Base-by-base conservation (phyloP, 2,113 vertebrate species). In the Meleagris gallopavo region DNA sequence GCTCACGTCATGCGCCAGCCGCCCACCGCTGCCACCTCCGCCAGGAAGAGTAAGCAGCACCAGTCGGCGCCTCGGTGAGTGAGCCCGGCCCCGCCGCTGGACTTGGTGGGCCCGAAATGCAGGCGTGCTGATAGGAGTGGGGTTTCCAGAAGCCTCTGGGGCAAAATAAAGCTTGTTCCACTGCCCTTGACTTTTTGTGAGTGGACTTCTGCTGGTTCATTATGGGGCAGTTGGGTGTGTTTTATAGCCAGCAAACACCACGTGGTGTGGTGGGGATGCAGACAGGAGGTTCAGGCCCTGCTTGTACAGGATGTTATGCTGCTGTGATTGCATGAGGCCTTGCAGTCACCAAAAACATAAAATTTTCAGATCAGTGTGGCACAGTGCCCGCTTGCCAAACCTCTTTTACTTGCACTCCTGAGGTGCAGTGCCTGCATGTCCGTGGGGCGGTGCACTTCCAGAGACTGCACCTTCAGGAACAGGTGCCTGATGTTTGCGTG, bases 1-100 rank as follows among this genome's bases (percentile, higher is more conserved):
- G 99, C 99, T 74, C 99, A 99, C 19, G 99, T 99, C 86, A 99
- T 99, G 99, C 98, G 99, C 95, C 99, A 99, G 97, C 99, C 99
- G 8, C 98, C 99, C 12, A 95, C 98, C 96, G 97, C 98, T 90
- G 95, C 98, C 93, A 97, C 98, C 87, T 98, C 99, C 71, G 2
- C 96, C 76, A 98, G 99, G 98, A 99, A 99, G 98, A 99, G 96
- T 89, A 99, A 99, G 93, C 99, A 99, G 94, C 99, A 99, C 97
- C 99, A 98, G 94, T 98, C 99, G 14, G 98, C 98, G 6, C 95
- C 97, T 60, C 99, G 99, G 99, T 99, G 97, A 88, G 96, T 93
- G 64, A 1, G n/a, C 10, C 1, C 1, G 5, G 9, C 48, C 13
- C 27, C 67, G 0, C 30, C 9, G 0, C 32, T 6, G 61, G 17